Evolutionary conservation across 1,140 invertebrate genomes (phyloP).

Genomic region (Anastrepha obliqua): DNA sequence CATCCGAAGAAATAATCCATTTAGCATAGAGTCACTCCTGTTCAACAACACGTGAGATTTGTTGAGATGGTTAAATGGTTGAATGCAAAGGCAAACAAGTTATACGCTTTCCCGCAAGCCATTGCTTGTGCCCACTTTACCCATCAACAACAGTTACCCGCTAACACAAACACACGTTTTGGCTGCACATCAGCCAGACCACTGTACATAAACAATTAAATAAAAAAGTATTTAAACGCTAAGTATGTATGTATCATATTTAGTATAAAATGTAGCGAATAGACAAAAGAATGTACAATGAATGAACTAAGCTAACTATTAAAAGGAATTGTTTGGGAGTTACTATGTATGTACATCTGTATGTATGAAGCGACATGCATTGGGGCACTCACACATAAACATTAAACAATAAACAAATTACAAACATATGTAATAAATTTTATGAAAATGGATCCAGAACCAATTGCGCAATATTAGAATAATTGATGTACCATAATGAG

Average conservation of each 20-base stretch:
- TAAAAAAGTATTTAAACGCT: not conserved
- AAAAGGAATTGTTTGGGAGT: not conserved
- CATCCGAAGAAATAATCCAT: constrained; percentile 82
- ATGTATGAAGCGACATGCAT: not conserved
- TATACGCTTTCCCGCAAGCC: constrained; percentile 34
- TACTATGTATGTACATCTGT: not conserved
- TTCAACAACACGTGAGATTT: constrained; percentile 80
- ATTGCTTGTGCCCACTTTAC: constrained; percentile 34
- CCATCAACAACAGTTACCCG: constrained; percentile 15
- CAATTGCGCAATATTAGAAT: constrained; percentile 57
- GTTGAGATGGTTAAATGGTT: constrained; percentile 51
- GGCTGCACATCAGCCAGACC: not conserved
- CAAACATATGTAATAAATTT: constrained; percentile 40
- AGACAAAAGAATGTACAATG: constrained; percentile 17
- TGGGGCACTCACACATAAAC: not conserved
- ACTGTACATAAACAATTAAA: not conserved
- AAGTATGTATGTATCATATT: constrained; percentile 22
- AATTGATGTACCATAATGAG: constrained; percentile 56
- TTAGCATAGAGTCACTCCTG: constrained; percentile 89
- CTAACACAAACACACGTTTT: constrained; percentile 13
- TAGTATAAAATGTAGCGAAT: not conserved
- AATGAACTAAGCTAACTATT: constrained; percentile 11
- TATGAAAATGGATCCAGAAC: constrained; percentile 53
- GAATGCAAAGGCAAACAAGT: constrained; percentile 25
- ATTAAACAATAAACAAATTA: not conserved